These are phyloP conservation scores for Aspidiotus rigidus DNA, from an alignment of 2,888 invertebrate genomes.

Conservation along the genomic window DNA sequence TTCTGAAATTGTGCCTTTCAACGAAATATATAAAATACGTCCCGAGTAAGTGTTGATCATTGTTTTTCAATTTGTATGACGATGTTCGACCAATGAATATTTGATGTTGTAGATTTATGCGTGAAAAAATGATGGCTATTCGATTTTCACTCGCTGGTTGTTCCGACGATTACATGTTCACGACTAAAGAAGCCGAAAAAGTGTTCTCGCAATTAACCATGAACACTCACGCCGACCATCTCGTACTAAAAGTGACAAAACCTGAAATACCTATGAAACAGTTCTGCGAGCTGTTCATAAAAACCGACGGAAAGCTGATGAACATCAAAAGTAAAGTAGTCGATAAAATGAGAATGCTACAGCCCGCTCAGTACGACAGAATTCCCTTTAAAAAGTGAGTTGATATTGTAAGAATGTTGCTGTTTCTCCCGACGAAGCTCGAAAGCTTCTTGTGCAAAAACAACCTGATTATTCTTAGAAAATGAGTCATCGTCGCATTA, in stretches of 20 bases:
- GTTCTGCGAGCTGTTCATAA: conserved; percentile 60
- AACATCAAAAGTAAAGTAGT: conserved; percentile 53
- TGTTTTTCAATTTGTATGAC: not conserved
- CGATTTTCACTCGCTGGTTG: conserved; percentile 63
- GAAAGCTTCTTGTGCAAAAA: no score
- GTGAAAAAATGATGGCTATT: conserved; percentile 64
- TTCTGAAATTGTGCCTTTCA: conserved; percentile 53
- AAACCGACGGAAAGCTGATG: conserved; percentile 41
- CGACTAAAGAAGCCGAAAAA: conserved; percentile 54
- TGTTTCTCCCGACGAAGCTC: no score
- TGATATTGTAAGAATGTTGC: not conserved
- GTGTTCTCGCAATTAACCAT: conserved; percentile 61
- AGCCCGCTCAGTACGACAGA: conserved; percentile 15
- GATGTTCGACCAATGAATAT: not conserved
- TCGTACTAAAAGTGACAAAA: conserved; percentile 55
- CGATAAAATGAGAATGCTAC: conserved; percentile 22
- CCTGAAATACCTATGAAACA: conserved; percentile 49
- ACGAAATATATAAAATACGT: conserved; percentile 63
- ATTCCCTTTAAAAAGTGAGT: conserved; percentile 16
- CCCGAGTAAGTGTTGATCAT: conserved; percentile 41
- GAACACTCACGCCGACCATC: conserved; percentile 46
- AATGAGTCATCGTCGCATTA: no score
- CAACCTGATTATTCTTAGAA: no score
- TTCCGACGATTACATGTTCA: conserved; percentile 45
- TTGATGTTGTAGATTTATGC: conserved; percentile 44